phyloP scores from a whole-genome alignment of 2,113 vertebrate genomes.

The Diadophis punctatus region DNA sequence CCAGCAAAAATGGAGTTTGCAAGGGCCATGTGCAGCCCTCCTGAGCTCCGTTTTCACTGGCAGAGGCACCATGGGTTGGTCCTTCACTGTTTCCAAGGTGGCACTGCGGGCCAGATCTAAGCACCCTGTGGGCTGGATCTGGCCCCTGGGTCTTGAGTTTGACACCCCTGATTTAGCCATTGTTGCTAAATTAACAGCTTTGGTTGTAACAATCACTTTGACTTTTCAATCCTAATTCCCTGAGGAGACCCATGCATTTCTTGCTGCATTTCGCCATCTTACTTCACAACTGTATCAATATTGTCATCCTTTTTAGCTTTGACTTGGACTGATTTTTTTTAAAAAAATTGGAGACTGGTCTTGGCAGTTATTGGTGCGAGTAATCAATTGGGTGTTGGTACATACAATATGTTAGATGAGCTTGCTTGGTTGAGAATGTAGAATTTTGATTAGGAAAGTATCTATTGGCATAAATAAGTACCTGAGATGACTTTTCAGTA shows the following conservation, averaged over 20 bases:
- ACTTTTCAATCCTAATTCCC: neutral
- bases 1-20: too few species aligned
- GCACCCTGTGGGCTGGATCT: too few species aligned
- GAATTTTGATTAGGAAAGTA: neutral
- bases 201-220: neutral
- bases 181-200: neutral
- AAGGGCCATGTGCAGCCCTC: too few species aligned
- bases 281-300: neutral
- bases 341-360: neutral
- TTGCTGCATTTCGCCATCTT: neutral
- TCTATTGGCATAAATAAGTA: neutral
- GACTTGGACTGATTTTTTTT: neutral
- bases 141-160: too few species aligned
- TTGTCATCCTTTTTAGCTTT: neutral
- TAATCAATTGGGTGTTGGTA: neutral
- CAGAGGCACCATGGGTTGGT: too few species aligned
- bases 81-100: too few species aligned
- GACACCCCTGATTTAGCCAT: too few species aligned
- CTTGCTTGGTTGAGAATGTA: neutral
- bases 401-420: neutral
- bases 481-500: neutral
- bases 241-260: neutral
- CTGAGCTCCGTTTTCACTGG: too few species aligned
- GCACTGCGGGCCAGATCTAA: too few species aligned
- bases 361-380: neutral